Evolutionary conservation across 30 jellyfish, hydroid and myxozoan genomes (phyloP).

Genomic region (Pelagia noctiluca): DNA sequence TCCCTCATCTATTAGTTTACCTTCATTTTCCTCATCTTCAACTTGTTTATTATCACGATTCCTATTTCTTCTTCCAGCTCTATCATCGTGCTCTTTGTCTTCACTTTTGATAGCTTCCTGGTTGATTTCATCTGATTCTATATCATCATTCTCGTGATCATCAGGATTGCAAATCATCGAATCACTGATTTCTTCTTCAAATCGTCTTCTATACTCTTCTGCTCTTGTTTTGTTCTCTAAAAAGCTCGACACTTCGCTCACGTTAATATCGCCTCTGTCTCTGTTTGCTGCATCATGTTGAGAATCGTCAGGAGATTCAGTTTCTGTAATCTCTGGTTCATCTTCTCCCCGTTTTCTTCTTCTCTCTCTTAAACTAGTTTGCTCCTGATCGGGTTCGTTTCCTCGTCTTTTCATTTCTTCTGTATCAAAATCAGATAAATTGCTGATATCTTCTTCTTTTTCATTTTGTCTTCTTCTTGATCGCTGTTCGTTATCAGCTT

Average conservation of each 20-base stretch:
- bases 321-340: not conserved
- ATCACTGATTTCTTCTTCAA: constrained; percentile 36
- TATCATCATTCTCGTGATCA: constrained; percentile 23
- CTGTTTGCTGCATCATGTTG: no score
- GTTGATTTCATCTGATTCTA: not conserved
- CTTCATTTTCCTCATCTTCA: constrained; percentile 7
- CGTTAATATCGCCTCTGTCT: no score
- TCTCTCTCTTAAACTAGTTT: not conserved
- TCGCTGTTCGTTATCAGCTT: no score
- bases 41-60: not conserved
- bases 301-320: no score
- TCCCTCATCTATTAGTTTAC: not conserved
- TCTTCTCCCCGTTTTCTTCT: not conserved
- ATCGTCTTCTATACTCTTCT: constrained; percentile 12
- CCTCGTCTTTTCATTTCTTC: not conserved
- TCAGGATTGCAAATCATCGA: constrained; percentile 25
- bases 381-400: not conserved
- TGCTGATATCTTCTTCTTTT: not conserved
- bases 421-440: no score
- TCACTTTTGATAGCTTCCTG: not conserved
- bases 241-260: no score
- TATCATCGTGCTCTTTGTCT: not conserved
- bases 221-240: not conserved
- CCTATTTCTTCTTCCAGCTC: not conserved
- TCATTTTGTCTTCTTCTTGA: not conserved